A percentile compares a stretch with the other conserved stretches of the same genome.
These are phyloP conservation scores for Acronicta psi DNA, from an alignment of 2,888 invertebrate genomes.

Conservation along the genomic window DNA sequence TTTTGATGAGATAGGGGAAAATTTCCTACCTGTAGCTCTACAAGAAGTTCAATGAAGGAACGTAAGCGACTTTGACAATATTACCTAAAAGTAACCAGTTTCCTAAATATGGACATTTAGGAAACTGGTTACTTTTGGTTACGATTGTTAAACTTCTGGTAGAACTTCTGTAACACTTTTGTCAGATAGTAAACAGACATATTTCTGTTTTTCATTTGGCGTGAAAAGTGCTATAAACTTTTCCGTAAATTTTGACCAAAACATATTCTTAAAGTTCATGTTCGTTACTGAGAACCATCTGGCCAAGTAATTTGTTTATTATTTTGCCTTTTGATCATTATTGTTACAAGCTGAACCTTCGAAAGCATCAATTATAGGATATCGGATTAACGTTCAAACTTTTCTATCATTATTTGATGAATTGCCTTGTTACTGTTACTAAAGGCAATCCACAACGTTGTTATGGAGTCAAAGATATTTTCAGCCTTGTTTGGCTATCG, in stretches of 20 bases:
- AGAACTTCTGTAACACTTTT: too few relatives aligned
- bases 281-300: slow-evolving; percentile 18
- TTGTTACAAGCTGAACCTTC: slow-evolving; percentile 44
- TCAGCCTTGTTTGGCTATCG: slow-evolving; percentile 20
- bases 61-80: too few relatives aligned
- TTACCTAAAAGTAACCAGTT: too few relatives aligned
- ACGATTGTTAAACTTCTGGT: too few relatives aligned
- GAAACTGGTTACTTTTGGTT: too few relatives aligned
- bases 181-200: too few relatives aligned
- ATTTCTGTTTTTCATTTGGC: too few relatives aligned
- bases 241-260: not conserved
- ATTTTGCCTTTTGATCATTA: slow-evolving; percentile 43
- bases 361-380: slow-evolving; percentile 50
- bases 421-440: slow-evolving; percentile 38
- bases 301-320: slow-evolving; percentile 29
- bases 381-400: slow-evolving; percentile 49
- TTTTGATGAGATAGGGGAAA: too few relatives aligned
- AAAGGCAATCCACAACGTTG: slow-evolving; percentile 20
- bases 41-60: too few relatives aligned
- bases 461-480: slow-evolving; percentile 29
- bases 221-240: too few relatives aligned
- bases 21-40: too few relatives aligned
- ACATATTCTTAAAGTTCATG: slow-evolving; percentile 1
- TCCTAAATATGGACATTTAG: too few relatives aligned
- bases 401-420: slow-evolving; percentile 46